Conservation (phyloP, 2,113 vertebrate species). For the Otus sunia region DNA sequence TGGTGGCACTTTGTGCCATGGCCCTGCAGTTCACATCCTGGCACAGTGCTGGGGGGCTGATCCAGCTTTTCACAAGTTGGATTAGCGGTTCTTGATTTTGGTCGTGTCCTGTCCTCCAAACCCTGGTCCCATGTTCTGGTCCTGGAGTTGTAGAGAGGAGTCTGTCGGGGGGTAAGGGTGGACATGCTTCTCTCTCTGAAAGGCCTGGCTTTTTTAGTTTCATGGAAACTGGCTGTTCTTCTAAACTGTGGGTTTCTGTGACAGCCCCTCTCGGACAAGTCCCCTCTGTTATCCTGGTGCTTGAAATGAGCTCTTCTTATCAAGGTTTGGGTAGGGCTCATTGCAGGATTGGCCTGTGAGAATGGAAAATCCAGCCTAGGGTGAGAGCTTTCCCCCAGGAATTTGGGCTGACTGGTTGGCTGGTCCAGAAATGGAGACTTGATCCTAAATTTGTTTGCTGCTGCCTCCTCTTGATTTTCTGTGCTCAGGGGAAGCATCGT, state of each 20-base stretch:
- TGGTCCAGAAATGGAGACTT: conserved; percentile 80
- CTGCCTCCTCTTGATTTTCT: conserved; percentile 76
- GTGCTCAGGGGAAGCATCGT: conserved; percentile 50
- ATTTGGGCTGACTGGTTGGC: conserved; percentile 18
- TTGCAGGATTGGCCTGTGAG: conserved; percentile 24
- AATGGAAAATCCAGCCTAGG: conserved; percentile 71
- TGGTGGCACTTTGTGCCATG: conserved; percentile 13
- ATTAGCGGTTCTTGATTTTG: conserved; percentile 54
- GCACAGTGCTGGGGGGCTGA: conserved; percentile 18
- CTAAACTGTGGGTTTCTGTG: conserved; percentile 83
- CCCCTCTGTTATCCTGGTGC: conserved; percentile 82
- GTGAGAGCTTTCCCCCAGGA: conserved; percentile 63
- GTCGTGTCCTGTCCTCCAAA: conserved; percentile 67
- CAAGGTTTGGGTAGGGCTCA: conserved; percentile 70
- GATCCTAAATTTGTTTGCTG: conserved; percentile 74
- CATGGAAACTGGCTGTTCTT: conserved; percentile 91
- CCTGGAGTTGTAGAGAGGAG: conserved; percentile 76
- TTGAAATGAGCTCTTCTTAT: conserved; percentile 72
- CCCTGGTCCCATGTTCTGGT: conserved; percentile 76
- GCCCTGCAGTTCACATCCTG: background rate
- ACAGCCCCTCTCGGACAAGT: conserved; percentile 76
- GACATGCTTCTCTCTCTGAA: conserved; percentile 94
- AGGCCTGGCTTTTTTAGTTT: conserved; percentile 80
- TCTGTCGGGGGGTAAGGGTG: conserved; percentile 75
- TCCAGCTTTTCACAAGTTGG: conserved; percentile 47